These are phyloP conservation scores for Epicampocera succincta DNA, from an alignment of 2,888 invertebrate genomes.

Conservation along the genomic window DNA sequence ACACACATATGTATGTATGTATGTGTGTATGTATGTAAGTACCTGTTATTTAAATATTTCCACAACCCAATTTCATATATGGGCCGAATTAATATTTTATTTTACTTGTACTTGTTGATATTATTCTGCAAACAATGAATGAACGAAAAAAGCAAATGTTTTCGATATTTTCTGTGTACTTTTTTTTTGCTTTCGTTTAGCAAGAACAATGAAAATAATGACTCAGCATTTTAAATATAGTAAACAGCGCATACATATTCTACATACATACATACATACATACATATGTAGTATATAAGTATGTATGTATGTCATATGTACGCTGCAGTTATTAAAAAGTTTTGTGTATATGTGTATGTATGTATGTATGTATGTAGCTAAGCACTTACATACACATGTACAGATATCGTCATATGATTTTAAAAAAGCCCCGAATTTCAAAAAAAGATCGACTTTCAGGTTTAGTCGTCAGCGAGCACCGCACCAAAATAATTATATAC, in stretches of 20 bases:
- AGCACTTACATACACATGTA: no score
- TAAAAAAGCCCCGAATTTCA: slow-evolving; percentile 7
- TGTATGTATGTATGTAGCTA: no score
- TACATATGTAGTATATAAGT: no score
- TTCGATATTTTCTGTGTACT: neutral
- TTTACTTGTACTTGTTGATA: slow-evolving; percentile 57
- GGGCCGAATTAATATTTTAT: no score
- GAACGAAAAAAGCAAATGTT: slow-evolving; percentile 41
- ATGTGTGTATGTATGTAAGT: no score
- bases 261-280: neutral
- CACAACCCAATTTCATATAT: neutral
- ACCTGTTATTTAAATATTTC: no score
- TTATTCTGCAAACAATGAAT: slow-evolving; percentile 30
- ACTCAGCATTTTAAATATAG: slow-evolving; percentile 82
- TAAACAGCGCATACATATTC: slow-evolving; percentile 77
- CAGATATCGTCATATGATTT: no score
- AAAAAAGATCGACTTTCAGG: neutral
- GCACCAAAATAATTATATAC: neutral
- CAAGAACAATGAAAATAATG: slow-evolving; percentile 71
- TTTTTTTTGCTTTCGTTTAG: slow-evolving; percentile 14
- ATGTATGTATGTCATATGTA: no score
- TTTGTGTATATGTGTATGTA: no score
- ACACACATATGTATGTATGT: no score
- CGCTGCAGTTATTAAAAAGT: no score
- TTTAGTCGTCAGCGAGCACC: no score